phyloP scores from a whole-genome alignment of 2,113 vertebrate genomes.

The Epinephelus fuscoguttatus region DNA sequence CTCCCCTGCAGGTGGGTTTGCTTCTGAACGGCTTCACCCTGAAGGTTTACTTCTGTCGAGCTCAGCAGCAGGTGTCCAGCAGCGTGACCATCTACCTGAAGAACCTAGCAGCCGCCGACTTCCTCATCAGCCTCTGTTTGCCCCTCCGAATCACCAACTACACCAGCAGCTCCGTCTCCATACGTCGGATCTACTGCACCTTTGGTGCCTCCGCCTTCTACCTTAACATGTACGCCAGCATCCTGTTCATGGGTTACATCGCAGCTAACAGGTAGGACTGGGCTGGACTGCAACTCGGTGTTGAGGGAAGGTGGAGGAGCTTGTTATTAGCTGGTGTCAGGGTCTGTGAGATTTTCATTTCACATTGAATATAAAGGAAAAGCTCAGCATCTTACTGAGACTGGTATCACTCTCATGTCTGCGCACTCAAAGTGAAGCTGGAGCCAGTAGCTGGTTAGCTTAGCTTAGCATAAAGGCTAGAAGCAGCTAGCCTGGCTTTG shows the following conservation, averaged over 20 bases:
- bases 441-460: too few relatives aligned
- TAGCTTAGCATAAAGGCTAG: too few relatives aligned
- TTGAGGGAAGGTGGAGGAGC: background rate
- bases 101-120: constrained; percentile 82
- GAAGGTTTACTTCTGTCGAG: constrained; percentile 75
- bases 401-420: background rate
- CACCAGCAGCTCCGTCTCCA: background rate
- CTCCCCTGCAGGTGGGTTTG: constrained; percentile 61
- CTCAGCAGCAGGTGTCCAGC: constrained; percentile 28
- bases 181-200: constrained; percentile 75
- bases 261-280: constrained; percentile 80
- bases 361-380: background rate
- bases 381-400: background rate
- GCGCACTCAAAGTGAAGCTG: too few relatives aligned
- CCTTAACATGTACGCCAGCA: constrained; percentile 86
- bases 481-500: too few relatives aligned
- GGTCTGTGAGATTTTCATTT: too few relatives aligned
- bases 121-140: constrained; percentile 79
- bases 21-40: constrained; percentile 80
- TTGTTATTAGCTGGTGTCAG: background rate
- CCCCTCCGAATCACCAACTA: constrained; percentile 73
- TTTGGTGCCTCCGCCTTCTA: constrained; percentile 77
- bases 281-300: background rate
- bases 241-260: constrained; percentile 85
- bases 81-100: constrained; percentile 81